Conservation (phyloP, 2,113 vertebrate species). For the Elaphurus davidianus region DNA sequence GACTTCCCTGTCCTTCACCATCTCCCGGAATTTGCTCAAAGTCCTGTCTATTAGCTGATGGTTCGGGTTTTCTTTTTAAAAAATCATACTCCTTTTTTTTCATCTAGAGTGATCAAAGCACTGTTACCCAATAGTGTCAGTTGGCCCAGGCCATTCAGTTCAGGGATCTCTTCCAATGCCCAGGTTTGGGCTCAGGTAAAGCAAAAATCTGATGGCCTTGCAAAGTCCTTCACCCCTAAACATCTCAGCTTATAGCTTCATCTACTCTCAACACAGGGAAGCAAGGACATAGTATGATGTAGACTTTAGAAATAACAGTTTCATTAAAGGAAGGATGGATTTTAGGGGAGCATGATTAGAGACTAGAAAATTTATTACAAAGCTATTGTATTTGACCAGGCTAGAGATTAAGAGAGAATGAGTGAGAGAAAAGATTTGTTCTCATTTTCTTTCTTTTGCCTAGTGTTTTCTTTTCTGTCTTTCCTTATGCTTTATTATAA, state of each 20-base stretch:
- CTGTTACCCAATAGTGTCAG: neutral
- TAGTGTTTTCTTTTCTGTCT: neutral
- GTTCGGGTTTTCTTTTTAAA: neutral
- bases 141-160: neutral
- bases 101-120: neutral
- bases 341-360: neutral
- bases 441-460: neutral
- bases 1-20: neutral
- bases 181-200: neutral
- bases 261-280: neutral
- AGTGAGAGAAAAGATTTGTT: neutral
- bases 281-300: neutral
- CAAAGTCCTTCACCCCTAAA: neutral
- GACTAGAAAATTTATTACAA: neutral
- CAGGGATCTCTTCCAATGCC: neutral
- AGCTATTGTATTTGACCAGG: neutral
- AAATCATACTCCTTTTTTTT: neutral
- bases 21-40: neutral
- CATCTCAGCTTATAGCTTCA: neutral
- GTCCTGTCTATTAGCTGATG: neutral
- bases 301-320: neutral
- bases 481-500: neutral
- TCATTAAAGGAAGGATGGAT: neutral
- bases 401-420: neutral
- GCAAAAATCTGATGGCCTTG: neutral